Base-by-base conservation (phyloP, 2,113 vertebrate genomes). In the Cathartes aura region DNA sequence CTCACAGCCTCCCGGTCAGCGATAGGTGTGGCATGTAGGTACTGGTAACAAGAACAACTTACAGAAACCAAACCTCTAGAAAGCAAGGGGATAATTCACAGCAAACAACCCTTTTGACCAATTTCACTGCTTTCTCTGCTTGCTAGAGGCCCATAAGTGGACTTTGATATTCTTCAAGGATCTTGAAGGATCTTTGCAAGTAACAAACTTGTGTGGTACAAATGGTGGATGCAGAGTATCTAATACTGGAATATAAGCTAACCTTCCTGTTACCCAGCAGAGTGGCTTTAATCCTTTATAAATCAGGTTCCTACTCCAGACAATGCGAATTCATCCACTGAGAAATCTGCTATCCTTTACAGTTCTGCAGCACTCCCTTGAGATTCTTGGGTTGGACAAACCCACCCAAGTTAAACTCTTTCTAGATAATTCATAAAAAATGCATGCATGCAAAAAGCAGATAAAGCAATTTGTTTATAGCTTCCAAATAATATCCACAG, bases 1-100 rank as follows among this genome's bases (percentile, higher is more conserved):
- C 55, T 94, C 50, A 47, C 36, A 76, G 60, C 15, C 30, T 32
- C 34, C 2, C 1, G 29, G 15, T 26, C 40, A 62, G 55, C 0
- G 0, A 32, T 9, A 87, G 47, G 64, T 2, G 1, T 8, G 2
- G 12, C 29, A 58, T 15, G 32, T 40, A 50, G 15, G 24, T 32
- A 60, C 15, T 22, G 36, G 27, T 20, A 60, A 80, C 17, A 58
- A 78, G 36, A 71, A 74, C 32, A 89, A 42, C 8, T 86, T 52
- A 76, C 9, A 70, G 11, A 92, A 90, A 66, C 17, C 45, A 67
- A 72, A 74, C 9, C 27, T 83, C n/a, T 30, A 43, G 30, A 92
- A 91, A 91, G 36, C 20, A 76, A 82, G 32, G 15, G 38, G 79
- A n/a, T 78, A 56, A 68, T 42, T 79, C 30, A 19, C n/a, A 92